Evolutionary conservation across 2,797 vertebrate genomes (phyloP).

Genomic region (Cuculus canorus): DNA sequence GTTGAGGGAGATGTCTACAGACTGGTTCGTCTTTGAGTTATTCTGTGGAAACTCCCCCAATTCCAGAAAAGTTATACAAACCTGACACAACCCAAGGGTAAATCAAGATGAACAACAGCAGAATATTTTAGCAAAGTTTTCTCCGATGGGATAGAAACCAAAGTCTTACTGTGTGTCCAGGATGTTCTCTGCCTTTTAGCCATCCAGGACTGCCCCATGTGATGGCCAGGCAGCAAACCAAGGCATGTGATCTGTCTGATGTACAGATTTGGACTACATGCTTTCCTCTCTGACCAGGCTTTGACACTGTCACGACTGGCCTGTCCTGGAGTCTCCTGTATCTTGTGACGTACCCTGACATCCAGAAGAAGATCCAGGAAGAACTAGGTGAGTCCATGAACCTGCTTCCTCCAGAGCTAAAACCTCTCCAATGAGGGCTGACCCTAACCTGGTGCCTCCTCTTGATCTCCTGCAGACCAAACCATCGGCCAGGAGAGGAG

Average conservation of each 20-base stretch:
- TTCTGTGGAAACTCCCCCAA: not conserved
- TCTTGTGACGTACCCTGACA: constrained; percentile 81
- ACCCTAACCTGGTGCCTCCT: not conserved
- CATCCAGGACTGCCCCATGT: not conserved
- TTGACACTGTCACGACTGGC: constrained; percentile 84
- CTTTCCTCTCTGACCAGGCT: constrained; percentile 74
- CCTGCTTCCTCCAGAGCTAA: accelerated
- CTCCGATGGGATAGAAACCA: not conserved
- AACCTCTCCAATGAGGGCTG: not conserved
- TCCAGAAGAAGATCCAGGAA: constrained; percentile 84
- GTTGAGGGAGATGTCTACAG: not conserved
- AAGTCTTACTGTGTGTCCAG: not conserved
- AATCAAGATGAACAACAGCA: not conserved
- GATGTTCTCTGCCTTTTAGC: not conserved
- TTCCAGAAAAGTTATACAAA: not conserved
- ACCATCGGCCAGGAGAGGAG: constrained; percentile 79
- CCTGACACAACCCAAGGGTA: not conserved
- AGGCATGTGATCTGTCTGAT: accelerated
- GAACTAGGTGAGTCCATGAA: constrained; percentile 80
- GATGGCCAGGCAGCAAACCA: not conserved
- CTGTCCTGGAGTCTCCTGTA: constrained; percentile 89
- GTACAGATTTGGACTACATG: not conserved
- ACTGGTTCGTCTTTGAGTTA: not conserved
- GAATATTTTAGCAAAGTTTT: not conserved
- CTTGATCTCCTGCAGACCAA: constrained; percentile 70